phyloP scores from a whole-genome alignment of 1,140 invertebrate genomes.

The Macrosteles quadrilineatus region DNA sequence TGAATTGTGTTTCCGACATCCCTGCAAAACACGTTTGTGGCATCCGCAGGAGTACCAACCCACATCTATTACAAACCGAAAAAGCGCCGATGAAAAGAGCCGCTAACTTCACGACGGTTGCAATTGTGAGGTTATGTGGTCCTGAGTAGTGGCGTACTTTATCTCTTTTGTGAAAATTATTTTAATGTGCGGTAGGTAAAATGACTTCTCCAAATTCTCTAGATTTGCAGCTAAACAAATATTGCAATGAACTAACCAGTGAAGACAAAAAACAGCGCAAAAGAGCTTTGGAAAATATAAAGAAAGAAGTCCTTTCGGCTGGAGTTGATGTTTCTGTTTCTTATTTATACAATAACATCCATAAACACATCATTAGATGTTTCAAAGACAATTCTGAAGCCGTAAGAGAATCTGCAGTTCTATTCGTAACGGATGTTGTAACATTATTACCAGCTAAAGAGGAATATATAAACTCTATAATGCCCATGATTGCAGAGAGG shows the following conservation, averaged over 20 bases:
- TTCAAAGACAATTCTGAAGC: conserved; percentile 58
- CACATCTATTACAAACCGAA: too few species aligned
- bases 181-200: too few species aligned
- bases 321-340: neutral
- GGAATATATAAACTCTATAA: conserved; percentile 71
- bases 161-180: too few species aligned
- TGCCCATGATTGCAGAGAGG: conserved; percentile 72
- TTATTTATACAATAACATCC: neutral
- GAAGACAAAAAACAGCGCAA: conserved; percentile 50
- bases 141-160: too few species aligned
- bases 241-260: conserved; percentile 46
- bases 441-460: conserved; percentile 58
- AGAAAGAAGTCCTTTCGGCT: conserved; percentile 20
- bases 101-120: too few species aligned
- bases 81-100: too few species aligned
- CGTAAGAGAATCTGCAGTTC: conserved; percentile 59
- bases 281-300: conserved; percentile 47
- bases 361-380: conserved; percentile 1
- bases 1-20: too few species aligned
- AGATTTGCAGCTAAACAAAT: conserved; percentile 29
- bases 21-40: too few species aligned
- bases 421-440: conserved; percentile 56
- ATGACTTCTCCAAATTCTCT: conserved; percentile 14
- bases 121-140: too few species aligned
- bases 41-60: too few species aligned